Percentiles rank a stretch among this genome's conserved stretches.
These are phyloP conservation scores for Synanthedon myopaeformis DNA, from an alignment of 2,888 invertebrate genomes.

Conservation along the genomic window DNA sequence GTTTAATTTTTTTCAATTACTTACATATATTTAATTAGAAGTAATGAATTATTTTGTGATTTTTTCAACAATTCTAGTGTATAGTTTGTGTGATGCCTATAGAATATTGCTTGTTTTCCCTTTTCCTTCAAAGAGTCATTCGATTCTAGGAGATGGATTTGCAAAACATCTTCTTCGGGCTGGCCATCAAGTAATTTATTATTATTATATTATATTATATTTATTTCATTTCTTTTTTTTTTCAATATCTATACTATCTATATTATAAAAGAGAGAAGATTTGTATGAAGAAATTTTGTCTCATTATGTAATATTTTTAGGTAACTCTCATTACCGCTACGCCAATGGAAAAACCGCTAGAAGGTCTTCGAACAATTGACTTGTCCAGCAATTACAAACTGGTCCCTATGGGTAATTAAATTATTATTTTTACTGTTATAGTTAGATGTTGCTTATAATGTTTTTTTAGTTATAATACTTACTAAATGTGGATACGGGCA, in stretches of 20 bases:
- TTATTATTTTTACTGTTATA: too few relatives aligned
- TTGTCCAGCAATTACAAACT: background rate
- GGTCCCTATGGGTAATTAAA: background rate
- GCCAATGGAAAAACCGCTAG: slow-evolving; percentile 5
- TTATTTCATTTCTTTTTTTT: slow-evolving; percentile 6
- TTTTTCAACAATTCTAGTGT: too few relatives aligned
- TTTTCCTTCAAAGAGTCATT: slow-evolving; percentile 25
- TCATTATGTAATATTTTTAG: slow-evolving; percentile 14
- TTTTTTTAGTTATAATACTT: too few relatives aligned
- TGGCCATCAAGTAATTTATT: slow-evolving; percentile 32
- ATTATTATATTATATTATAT: too few relatives aligned
- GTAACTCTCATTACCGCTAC: slow-evolving; percentile 26
- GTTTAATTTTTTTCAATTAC: too few relatives aligned
- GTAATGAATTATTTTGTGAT: too few relatives aligned
- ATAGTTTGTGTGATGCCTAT: slow-evolving; percentile 14
- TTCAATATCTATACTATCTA: too few relatives aligned
- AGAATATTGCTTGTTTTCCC: slow-evolving; percentile 28
- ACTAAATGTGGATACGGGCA: too few relatives aligned
- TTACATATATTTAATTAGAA: too few relatives aligned
- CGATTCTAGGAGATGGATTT: slow-evolving; percentile 26
- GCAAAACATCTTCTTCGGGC: slow-evolving; percentile 24
- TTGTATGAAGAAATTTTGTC: background rate
- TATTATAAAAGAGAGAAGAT: too few relatives aligned
- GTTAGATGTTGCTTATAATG: too few relatives aligned
- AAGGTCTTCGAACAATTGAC: background rate